phyloP scores from a whole-genome alignment of 2,113 vertebrate genomes.

The Vulpes vulpes region DNA sequence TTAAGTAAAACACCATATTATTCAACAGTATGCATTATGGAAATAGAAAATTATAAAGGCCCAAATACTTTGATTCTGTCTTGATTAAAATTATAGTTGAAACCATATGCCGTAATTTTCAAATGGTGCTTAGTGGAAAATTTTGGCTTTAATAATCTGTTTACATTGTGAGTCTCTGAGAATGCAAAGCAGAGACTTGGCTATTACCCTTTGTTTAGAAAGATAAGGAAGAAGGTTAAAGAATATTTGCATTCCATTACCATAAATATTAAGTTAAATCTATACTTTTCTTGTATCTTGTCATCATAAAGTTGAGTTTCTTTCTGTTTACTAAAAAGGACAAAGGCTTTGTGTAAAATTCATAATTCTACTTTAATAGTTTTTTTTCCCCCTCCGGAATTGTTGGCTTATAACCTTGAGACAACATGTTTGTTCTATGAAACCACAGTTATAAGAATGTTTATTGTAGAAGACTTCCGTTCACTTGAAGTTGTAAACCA shows the following conservation, averaged over 20 bases:
- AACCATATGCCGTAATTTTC: constrained; percentile 27
- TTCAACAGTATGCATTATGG: neutral
- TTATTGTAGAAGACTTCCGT: neutral
- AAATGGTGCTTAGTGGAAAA: constrained; percentile 18
- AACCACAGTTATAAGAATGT: neutral
- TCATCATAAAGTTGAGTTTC: constrained; percentile 52
- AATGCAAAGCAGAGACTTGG: constrained; percentile 48
- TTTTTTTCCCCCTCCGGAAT: neutral
- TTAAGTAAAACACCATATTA: constrained; percentile 26
- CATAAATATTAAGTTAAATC: constrained; percentile 62
- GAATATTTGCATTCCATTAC: constrained; percentile 59
- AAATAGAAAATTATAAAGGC: constrained; percentile 49
- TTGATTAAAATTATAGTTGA: constrained; percentile 61
- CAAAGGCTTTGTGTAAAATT: constrained; percentile 30
- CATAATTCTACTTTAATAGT: constrained; percentile 23
- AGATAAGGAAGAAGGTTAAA: constrained; percentile 69
- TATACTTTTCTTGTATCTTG: constrained; percentile 50
- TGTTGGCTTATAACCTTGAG: constrained; percentile 55
- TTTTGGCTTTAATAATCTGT: constrained; percentile 49
- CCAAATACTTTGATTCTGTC: constrained; percentile 43
- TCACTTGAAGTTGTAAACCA: neutral
- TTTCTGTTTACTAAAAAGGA: constrained; percentile 40
- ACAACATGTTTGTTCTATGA: constrained; percentile 13
- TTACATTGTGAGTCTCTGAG: constrained; percentile 42
- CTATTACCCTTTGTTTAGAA: constrained; percentile 58